Evolutionary conservation across 2,113 vertebrate genomes (phyloP).

Genomic region (Brachypteracias leptosomus): DNA sequence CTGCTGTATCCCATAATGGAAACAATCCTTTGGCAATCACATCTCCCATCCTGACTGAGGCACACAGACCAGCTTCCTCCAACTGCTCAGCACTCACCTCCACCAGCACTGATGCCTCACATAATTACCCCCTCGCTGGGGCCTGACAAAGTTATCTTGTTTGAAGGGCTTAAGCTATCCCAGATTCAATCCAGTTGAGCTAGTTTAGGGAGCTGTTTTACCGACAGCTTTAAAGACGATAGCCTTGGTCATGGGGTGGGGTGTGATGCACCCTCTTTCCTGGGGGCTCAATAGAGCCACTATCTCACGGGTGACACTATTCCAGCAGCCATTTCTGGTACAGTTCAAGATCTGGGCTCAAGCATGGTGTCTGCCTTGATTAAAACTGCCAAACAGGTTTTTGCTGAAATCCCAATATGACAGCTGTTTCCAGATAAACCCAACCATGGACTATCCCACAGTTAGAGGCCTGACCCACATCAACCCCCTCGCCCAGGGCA

Average conservation of each 20-base stretch:
- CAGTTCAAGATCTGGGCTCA: neutral
- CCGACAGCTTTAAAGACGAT: neutral
- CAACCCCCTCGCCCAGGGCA: neutral
- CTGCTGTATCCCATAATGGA: neutral
- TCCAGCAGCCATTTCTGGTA: neutral
- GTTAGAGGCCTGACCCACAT: neutral
- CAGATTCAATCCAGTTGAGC: neutral
- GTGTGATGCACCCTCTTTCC: neutral
- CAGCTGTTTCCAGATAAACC: neutral
- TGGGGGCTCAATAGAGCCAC: neutral
- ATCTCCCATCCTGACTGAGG: neutral
- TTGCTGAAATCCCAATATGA: neutral
- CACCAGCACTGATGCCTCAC: neutral
- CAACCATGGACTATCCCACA: neutral
- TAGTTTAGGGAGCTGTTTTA: neutral
- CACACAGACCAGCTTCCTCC: neutral
- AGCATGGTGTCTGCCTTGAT: rapidly evolving
- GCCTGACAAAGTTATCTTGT: neutral
- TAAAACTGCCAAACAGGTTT: neutral
- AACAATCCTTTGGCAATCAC: neutral
- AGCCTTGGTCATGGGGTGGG: neutral
- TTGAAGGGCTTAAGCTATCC: neutral
- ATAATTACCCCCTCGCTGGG: neutral
- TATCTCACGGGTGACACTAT: neutral
- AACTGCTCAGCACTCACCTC: neutral